Evolutionary conservation across 1,140 invertebrate species (phyloP), one percentile per base, ranked within the genome.

Genomic region (Monochamus saltuarius): DNA sequence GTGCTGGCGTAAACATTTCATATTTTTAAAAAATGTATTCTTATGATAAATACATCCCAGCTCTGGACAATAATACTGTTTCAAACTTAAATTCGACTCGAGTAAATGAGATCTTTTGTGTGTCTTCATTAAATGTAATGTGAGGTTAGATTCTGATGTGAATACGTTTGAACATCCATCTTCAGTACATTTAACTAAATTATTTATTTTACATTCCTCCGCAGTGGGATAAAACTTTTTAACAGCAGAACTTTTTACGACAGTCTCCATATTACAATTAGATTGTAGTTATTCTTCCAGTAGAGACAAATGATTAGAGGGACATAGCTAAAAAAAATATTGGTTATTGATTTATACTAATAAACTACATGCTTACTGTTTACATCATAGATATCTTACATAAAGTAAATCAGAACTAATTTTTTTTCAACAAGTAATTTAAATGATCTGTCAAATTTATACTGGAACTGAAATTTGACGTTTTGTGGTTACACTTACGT

Each of bases 1-100:
- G 67, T 87, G 85, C 76, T 87, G 74, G 14, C 77, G 75, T 37
- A 80, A 46, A 7, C 68, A 51, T 17, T 77, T 77, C 0, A 79
- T 53, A 22, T 62, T 69, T 54, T 68, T 62, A 55, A 80, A 80
- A 46, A 60, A 52, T 9, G 61, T 70, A 11, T 19, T 16, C 16
- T 61, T 51, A 59, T 71, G 52, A 60, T 76, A 78, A 14, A 52
- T 19, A 57, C 76, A 78, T 7, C 52, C 49, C 3, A 51, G 2
- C 34, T 68, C 60, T 0, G 75, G 76, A 51, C 76, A 78, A 65
- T 72, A 67, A 58, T 64, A 78, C 36, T 67, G 43, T 62, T 67
- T 66, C 13, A 49, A 50, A 0, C 38, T 19, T 7, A 42, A 22
- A 38, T 14, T 22, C 37, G 51, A 29, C 2, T 29, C 37, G 13